phyloP scores from a whole-genome alignment of 2,888 invertebrate genomes.

The Plemyria rubiginata region DNA sequence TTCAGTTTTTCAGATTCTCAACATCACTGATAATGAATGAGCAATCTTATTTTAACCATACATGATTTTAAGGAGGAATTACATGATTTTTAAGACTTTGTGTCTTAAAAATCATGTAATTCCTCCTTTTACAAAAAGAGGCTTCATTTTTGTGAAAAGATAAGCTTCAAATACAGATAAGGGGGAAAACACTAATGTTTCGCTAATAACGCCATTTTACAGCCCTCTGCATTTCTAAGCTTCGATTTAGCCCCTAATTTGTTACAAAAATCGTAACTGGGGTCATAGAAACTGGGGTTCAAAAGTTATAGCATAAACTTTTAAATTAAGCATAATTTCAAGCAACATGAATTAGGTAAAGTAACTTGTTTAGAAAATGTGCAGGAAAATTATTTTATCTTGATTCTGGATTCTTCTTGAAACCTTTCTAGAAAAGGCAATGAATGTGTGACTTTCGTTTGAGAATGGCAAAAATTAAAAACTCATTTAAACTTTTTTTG shows the following conservation, averaged over 20 bases:
- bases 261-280: slow-evolving; percentile 36
- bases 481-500: too few relatives aligned
- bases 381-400: too few relatives aligned
- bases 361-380: too few relatives aligned
- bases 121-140: slow-evolving; percentile 14
- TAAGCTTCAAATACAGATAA: slow-evolving; percentile 38
- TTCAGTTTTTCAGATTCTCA: too few relatives aligned
- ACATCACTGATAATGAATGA: slow-evolving; percentile 10
- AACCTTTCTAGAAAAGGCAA: too few relatives aligned
- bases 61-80: too few relatives aligned
- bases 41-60: slow-evolving; percentile 4
- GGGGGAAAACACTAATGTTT: slow-evolving; percentile 47
- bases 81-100: too few relatives aligned
- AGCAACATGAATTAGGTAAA: too few relatives aligned
- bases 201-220: slow-evolving; percentile 49
- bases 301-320: slow-evolving; percentile 14
- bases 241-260: slow-evolving; percentile 50
- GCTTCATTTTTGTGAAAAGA: slow-evolving; percentile 23
- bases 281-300: slow-evolving; percentile 19
- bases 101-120: slow-evolving; percentile 18
- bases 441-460: too few relatives aligned
- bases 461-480: too few relatives aligned
- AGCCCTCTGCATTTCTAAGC: slow-evolving; percentile 43
- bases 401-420: too few relatives aligned
- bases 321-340: not conserved